Evolutionary conservation across 2,113 vertebrate genomes (phyloP), one percentile per base, ranked within the genome.

Genomic region (Gambusia affinis): DNA sequence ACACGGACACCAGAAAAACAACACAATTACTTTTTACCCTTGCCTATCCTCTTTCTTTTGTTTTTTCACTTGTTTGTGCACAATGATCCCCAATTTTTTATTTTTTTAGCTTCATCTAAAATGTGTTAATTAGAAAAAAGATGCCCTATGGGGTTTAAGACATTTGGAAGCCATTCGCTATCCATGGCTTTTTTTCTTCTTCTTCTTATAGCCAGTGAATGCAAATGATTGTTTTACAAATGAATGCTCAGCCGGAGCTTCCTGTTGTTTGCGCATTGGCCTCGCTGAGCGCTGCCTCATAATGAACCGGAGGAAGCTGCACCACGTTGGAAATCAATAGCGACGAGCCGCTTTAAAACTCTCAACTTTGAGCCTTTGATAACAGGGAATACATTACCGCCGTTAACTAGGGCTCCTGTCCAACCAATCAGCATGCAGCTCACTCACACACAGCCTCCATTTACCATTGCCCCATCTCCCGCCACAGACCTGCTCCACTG

Each of bases 331-430:
- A 76, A 94, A 92, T 92, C 91, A 89, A 92, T 92, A 91, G 78
- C 74, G 85, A 91, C 74, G 79, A 89, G 86, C 85, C 85, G 44
- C 85, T 90, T 91, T 91, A 91, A 89, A 90, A 89, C 84, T 70
- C 89, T 91, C 75, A 87, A 88, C 88, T 88, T 89, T 81, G 73
- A 88, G 88, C 76, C 88, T 92, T 92, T 91, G 89, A 91, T 87
- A 88, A 72, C 39, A 10, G 4, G 72, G 86, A 91, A 90, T 91
- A 85, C 81, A 91, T 91, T 88, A 88, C 69, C 1, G n/a, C 67
- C 27, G 44, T 75, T 91, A 91, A 89, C 89, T 72, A 82, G 79
- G 31, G 64, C 82, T 87, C 51, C 73, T 31, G 57, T 85, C 64
- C 75, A 69, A 72, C 78, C 81, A 79, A 89, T 83, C 70, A 83